Evolutionary conservation across 2,113 vertebrate species (phyloP).

Genomic region (Boulengeromyrus knoepffleri): DNA sequence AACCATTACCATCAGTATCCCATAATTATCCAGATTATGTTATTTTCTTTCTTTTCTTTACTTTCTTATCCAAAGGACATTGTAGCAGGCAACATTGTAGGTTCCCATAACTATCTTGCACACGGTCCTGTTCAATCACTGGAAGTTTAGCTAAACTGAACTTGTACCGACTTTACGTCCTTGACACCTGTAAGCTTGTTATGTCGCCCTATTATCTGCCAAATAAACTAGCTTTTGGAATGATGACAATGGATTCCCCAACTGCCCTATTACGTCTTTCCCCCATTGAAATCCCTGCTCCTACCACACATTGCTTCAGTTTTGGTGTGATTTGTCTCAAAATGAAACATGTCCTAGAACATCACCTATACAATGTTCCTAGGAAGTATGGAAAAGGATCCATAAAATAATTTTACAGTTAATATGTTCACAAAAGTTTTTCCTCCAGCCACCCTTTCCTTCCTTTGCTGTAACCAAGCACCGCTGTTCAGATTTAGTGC

Average conservation of each 20-base stretch:
- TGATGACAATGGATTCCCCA: not conserved
- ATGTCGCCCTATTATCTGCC: not conserved
- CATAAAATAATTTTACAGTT: not conserved
- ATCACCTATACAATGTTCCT: not conserved
- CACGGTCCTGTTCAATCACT: not conserved
- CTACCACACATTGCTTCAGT: not conserved
- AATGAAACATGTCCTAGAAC: not conserved
- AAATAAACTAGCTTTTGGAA: not conserved
- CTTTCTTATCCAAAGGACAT: not conserved
- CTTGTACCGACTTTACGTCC: not conserved
- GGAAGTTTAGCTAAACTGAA: not conserved
- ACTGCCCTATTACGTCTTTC: not conserved
- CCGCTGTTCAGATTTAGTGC: not conserved
- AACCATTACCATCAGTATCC: not conserved
- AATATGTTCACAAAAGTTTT: not conserved
- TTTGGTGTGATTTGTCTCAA: not conserved
- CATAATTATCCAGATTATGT: not conserved
- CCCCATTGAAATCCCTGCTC: not conserved
- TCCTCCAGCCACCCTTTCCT: not conserved
- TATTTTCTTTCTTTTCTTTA: not conserved
- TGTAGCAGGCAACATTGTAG: not conserved
- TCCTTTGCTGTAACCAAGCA: not conserved
- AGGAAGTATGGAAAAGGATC: not conserved
- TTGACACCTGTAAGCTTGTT: not conserved
- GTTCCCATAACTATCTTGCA: not conserved